Evolutionary conservation across 2,113 vertebrate genomes (phyloP).

Genomic region (Copsychus sechellarum): DNA sequence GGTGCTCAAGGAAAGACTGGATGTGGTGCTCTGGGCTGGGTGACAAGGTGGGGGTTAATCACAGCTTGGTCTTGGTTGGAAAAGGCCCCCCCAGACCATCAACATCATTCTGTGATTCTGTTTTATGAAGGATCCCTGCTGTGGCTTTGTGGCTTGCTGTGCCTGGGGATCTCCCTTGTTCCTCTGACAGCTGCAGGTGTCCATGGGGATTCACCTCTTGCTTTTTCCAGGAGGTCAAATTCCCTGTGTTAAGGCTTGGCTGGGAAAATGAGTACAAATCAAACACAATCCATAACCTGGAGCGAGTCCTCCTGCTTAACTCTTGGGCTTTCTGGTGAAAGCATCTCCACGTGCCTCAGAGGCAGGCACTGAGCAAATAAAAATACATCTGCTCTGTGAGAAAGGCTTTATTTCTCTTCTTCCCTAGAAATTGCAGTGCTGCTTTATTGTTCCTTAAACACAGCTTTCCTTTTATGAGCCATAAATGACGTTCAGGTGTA

Average conservation of each 20-base stretch:
- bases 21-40: accelerated
- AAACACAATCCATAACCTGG: background rate
- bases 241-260: background rate
- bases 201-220: accelerated
- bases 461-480: constrained; percentile 38
- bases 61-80: background rate
- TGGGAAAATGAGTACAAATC: background rate
- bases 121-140: background rate
- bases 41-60: background rate
- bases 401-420: background rate
- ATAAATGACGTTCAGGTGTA: background rate
- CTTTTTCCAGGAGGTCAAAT: background rate
- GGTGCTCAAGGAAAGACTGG: background rate
- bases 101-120: background rate
- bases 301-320: background rate
- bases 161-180: background rate
- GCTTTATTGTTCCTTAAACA: constrained; percentile 44
- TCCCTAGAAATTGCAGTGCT: background rate
- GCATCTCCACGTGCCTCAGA: background rate
- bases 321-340: background rate
- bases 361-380: background rate
- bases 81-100: background rate
- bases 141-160: background rate
- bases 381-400: background rate
- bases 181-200: background rate